These are phyloP conservation scores for Tetragonula carbonaria DNA, from an alignment of 2,888 invertebrate species.

Conservation along the genomic window DNA sequence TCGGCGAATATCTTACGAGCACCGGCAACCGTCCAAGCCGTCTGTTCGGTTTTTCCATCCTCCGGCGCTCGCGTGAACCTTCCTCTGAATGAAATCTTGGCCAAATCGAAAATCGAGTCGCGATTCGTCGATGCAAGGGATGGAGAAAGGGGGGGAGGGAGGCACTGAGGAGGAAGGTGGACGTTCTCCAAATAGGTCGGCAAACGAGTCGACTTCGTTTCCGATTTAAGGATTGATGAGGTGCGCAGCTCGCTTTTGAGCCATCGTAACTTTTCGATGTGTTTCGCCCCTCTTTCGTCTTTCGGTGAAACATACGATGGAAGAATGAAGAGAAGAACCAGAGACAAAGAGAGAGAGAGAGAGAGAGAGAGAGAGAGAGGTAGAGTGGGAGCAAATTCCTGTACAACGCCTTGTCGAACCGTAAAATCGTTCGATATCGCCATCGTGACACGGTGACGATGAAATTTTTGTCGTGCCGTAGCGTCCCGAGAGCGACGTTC, in stretches of 20 bases:
- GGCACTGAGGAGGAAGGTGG: background rate
- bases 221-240: conserved; percentile 36
- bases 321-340: background rate
- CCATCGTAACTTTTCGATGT: background rate
- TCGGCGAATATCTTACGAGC: conserved; percentile 74
- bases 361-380: background rate
- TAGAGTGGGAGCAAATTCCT: background rate
- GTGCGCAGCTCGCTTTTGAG: background rate
- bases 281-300: background rate
- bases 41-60: conserved; percentile 44
- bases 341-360: background rate
- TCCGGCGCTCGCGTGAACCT: background rate
- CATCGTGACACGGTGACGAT: background rate
- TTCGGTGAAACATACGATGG: background rate
- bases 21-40: conserved; percentile 71
- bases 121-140: conserved; percentile 30
- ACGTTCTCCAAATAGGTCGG: conserved; percentile 33
- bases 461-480: conserved; percentile 21
- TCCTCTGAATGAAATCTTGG: conserved; percentile 32
- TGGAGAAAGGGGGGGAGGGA: too few species aligned
- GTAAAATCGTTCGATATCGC: conserved; percentile 26
- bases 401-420: background rate
- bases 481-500: background rate
- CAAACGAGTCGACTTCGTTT: conserved; percentile 35
- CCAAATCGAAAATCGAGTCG: conserved; percentile 57